Conservation (phyloP, 2,113 vertebrate species). For the Pangasianodon hypophthalmus region DNA sequence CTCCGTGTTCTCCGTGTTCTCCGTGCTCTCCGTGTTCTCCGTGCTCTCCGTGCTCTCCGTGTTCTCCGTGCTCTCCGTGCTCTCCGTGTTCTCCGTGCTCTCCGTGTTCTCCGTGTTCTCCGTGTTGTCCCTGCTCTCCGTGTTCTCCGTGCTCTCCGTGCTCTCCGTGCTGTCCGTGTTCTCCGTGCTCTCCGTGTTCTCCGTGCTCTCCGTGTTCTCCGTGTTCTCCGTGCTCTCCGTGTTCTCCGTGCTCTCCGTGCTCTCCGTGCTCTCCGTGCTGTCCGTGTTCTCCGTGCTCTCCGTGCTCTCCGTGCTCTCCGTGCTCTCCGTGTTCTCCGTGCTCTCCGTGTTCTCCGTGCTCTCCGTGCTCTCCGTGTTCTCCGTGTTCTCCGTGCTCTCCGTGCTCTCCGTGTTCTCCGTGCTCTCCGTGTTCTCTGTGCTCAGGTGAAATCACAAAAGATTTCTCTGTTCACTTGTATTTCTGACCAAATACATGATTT, state of each 20-base stretch:
- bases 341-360: background rate
- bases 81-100: too few species aligned
- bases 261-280: too few species aligned
- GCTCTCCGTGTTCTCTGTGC: background rate
- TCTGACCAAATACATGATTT: background rate
- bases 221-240: too few species aligned
- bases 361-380: too few species aligned
- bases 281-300: background rate
- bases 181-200: too few species aligned
- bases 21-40: background rate
- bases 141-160: background rate
- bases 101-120: background rate
- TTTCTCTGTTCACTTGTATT: background rate
- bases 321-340: too few species aligned
- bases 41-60: background rate
- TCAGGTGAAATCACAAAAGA: background rate
- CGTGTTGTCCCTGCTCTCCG: too few species aligned
- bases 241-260: background rate
- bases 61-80: background rate
- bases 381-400: background rate
- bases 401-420: background rate
- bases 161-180: too few species aligned
- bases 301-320: background rate
- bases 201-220: too few species aligned
- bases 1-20: background rate